phyloP scores from a whole-genome alignment of 2,888 invertebrate genomes.

The Drosophila rellima region DNA sequence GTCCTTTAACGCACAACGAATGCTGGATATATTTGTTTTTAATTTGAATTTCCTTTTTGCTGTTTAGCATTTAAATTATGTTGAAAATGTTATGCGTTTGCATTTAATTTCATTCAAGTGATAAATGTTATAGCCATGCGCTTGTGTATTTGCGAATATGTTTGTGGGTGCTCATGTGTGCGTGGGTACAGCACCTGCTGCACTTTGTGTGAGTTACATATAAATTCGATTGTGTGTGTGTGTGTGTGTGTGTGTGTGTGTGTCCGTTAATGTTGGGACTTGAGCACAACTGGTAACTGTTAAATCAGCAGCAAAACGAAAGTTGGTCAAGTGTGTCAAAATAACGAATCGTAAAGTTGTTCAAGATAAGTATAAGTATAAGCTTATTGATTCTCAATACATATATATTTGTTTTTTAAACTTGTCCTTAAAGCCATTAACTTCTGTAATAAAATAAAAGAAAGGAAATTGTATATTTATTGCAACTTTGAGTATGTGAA shows the following conservation, averaged over 20 bases:
- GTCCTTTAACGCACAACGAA: constrained; percentile 17
- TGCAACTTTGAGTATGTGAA: too few relatives aligned
- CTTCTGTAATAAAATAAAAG: too few relatives aligned
- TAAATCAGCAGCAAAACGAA: constrained; percentile 56
- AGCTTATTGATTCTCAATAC: too few relatives aligned
- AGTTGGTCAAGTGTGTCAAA: constrained; percentile 78
- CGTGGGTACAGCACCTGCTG: constrained; percentile 71
- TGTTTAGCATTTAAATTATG: constrained; percentile 77
- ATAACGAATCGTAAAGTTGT: constrained; percentile 55
- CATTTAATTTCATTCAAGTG: constrained; percentile 67
- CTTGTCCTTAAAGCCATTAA: too few relatives aligned
- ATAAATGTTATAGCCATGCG: constrained; percentile 59
- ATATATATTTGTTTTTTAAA: too few relatives aligned
- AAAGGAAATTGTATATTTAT: too few relatives aligned
- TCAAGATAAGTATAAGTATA: constrained; percentile 1
- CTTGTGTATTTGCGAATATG: constrained; percentile 2
- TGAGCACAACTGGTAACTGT: constrained; percentile 38
- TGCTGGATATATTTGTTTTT: constrained; percentile 68
- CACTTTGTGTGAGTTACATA: constrained; percentile 48
- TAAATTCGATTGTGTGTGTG: constrained; percentile 4
- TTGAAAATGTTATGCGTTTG: constrained; percentile 65
- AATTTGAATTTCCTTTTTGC: constrained; percentile 71
- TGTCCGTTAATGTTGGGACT: constrained; percentile 17
- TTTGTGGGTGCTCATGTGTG: constrained; percentile 1
- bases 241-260: constrained; percentile 7